These are phyloP conservation scores for Furcula furcula DNA, from an alignment of 2,888 invertebrate species.

Conservation along the genomic window DNA sequence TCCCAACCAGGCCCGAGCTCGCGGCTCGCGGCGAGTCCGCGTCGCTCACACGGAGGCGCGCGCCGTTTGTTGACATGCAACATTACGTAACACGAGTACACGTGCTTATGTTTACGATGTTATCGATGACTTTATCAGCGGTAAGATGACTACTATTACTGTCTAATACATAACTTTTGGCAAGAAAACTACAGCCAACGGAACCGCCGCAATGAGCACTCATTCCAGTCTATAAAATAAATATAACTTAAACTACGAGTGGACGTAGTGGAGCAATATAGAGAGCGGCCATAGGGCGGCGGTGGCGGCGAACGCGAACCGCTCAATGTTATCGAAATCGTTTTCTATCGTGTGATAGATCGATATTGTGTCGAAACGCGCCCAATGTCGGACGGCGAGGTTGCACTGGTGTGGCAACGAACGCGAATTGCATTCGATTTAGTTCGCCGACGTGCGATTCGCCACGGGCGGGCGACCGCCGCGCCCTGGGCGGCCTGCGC, in stretches of 20 bases:
- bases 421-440: slow-evolving; percentile 21
- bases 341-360: slow-evolving; percentile 39
- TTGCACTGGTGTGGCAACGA: slow-evolving; percentile 43
- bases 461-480: slow-evolving; percentile 1
- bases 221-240: not conserved
- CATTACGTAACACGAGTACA: not conserved
- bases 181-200: not conserved
- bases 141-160: not conserved
- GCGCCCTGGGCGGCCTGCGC: not conserved
- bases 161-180: not conserved
- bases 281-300: slow-evolving; percentile 4
- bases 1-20: too few relatives aligned
- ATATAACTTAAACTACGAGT: not conserved
- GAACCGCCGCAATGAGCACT: not conserved
- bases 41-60: not conserved
- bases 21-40: not conserved
- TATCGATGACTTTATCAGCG: not conserved
- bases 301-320: slow-evolving; percentile 5
- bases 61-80: not conserved
- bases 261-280: not conserved
- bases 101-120: slow-evolving; percentile 1
- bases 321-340: slow-evolving; percentile 55
- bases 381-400: slow-evolving; percentile 48
- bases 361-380: slow-evolving; percentile 46
- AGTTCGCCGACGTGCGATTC: slow-evolving; percentile 1